Conservation (phyloP, 1,140 invertebrate genomes). For the Drosophila santomea region DNA sequence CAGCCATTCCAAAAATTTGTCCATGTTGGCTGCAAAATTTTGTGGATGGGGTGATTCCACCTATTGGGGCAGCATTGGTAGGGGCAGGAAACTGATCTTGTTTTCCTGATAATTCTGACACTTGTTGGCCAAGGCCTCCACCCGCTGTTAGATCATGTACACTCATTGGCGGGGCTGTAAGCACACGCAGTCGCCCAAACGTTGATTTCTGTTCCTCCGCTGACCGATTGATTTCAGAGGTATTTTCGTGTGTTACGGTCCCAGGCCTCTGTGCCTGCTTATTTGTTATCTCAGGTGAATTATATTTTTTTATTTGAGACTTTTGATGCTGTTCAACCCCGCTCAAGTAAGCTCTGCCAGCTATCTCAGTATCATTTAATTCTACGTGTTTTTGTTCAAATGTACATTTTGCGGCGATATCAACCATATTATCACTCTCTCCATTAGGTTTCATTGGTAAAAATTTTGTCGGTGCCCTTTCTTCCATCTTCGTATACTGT, state of each 20-base stretch:
- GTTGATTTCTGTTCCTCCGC: conserved; percentile 84
- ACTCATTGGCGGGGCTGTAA: conserved; percentile 87
- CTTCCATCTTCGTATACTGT: conserved; percentile 54
- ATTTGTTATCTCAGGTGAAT: conserved; percentile 1
- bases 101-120: conserved; percentile 13
- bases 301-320: conserved; percentile 7
- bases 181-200: conserved; percentile 87
- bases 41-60: conserved; percentile 5
- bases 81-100: conserved; percentile 27
- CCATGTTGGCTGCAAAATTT: conserved; percentile 37
- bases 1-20: conserved; percentile 32
- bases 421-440: conserved; percentile 4
- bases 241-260: conserved; percentile 18
- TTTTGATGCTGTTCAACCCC: conserved; percentile 17
- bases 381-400: conserved; percentile 21
- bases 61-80: conserved; percentile 2
- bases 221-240: conserved; percentile 32
- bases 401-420: conserved; percentile 1
- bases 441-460: conserved; percentile 23
- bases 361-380: not conserved
- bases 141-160: conserved; percentile 85
- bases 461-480: conserved; percentile 26
- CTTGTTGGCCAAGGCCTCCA: conserved; percentile 16
- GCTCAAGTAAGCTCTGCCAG: not conserved
- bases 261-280: conserved; percentile 7